Conservation (phyloP, 2,888 invertebrate species). For the Ormyrus rosae region DNA sequence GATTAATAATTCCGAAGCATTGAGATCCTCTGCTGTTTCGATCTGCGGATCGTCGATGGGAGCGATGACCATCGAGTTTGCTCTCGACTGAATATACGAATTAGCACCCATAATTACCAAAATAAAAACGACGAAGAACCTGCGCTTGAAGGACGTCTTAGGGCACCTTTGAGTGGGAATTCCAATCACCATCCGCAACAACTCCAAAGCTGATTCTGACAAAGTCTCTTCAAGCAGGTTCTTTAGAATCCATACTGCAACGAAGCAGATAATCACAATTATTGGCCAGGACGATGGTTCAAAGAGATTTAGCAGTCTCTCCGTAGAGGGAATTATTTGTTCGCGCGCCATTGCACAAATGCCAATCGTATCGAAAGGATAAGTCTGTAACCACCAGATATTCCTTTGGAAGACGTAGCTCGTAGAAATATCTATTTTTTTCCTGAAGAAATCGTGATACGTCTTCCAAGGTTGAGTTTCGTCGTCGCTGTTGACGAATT, state of each 20-base stretch:
- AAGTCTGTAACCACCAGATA: background rate
- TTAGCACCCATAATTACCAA: background rate
- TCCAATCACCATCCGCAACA: background rate
- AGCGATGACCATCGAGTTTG: background rate
- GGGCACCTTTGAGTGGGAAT: background rate
- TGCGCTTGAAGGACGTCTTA: background rate
- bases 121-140: background rate
- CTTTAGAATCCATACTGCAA: background rate
- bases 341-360: background rate
- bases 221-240: background rate
- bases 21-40: conserved; percentile 3
- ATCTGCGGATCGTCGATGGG: background rate
- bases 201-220: background rate
- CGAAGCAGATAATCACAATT: background rate
- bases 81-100: conserved; percentile 3
- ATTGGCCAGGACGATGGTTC: background rate
- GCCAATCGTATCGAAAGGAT: background rate
- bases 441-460: background rate
- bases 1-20: background rate
- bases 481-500: background rate
- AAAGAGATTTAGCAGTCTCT: background rate
- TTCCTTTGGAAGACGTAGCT: background rate
- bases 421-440: background rate
- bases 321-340: background rate
- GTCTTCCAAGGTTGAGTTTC: background rate